These are phyloP conservation scores for Phalanger gymnotis DNA, from an alignment of 2,797 vertebrate genomes.

Conservation along the genomic window DNA sequence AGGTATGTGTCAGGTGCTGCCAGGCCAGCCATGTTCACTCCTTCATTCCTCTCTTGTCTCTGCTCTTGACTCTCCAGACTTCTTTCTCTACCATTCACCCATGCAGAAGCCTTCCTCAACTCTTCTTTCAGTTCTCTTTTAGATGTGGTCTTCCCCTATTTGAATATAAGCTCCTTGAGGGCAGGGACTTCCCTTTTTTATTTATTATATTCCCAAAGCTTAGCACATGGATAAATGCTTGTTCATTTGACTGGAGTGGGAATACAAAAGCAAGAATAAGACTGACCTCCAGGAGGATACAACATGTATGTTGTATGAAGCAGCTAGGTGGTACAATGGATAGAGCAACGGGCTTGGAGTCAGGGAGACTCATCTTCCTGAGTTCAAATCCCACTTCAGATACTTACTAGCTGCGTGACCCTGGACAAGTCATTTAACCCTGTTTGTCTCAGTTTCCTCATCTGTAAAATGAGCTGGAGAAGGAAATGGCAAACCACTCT, in stretches of 20 bases:
- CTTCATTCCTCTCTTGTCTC: not conserved
- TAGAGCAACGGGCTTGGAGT: not conserved
- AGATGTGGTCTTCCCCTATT: not conserved
- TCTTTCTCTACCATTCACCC: not conserved
- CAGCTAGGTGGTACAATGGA: not conserved
- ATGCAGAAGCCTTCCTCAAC: not conserved
- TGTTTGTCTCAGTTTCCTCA: not conserved
- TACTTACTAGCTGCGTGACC: not conserved
- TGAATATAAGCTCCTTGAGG: not conserved
- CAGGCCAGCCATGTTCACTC: not conserved
- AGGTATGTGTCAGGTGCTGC: not conserved
- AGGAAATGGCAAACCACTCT: not conserved
- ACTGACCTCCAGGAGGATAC: not conserved
- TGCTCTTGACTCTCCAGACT: not conserved
- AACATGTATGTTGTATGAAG: too few relatives aligned
- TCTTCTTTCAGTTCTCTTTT: not conserved
- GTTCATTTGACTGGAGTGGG: not conserved
- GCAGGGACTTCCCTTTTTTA: not conserved
- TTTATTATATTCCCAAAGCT: not conserved
- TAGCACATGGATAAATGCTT: not conserved
- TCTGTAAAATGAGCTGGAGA: not conserved
- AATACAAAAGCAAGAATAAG: not conserved
- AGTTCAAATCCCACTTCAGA: not conserved
- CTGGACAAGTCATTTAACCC: not conserved
- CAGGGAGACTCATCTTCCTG: too few relatives aligned